These are phyloP conservation scores for Acipenser transmontanus DNA, from an alignment of 2,797 vertebrate species.

Conservation along the genomic window DNA sequence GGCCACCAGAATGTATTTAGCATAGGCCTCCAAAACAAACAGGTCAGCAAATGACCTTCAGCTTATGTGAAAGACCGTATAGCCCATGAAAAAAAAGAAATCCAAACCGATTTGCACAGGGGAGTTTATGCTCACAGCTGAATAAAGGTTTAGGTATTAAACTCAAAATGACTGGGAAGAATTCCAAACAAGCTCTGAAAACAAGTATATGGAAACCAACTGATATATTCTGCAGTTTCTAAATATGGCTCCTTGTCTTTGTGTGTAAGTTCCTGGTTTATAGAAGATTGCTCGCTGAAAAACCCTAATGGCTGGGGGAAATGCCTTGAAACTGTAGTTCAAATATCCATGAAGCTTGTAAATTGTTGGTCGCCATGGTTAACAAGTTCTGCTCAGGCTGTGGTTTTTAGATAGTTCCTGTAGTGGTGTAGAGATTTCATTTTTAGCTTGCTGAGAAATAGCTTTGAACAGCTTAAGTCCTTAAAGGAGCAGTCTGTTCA, in stretches of 20 bases:
- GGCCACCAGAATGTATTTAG: constrained; percentile 1
- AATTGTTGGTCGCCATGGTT: constrained; percentile 32
- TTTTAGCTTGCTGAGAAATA: constrained; percentile 24
- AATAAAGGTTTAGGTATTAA: too few species aligned
- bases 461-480: too few species aligned
- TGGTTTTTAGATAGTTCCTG: constrained; percentile 26
- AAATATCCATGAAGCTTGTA: constrained; percentile 15
- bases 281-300: constrained; percentile 64
- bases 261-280: constrained; percentile 15
- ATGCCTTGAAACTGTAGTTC: constrained; percentile 54
- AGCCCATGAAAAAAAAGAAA: too few species aligned
- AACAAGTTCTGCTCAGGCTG: constrained; percentile 29
- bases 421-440: constrained; percentile 46
- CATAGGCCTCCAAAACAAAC: constrained; percentile 6
- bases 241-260: too few species aligned
- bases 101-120: too few species aligned
- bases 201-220: too few species aligned
- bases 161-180: too few species aligned
- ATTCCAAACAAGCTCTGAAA: too few species aligned
- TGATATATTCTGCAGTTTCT: too few species aligned
- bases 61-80: background rate
- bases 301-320: constrained; percentile 67
- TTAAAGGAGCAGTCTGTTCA: too few species aligned
- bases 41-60: constrained; percentile 20
- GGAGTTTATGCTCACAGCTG: too few species aligned